These are phyloP conservation scores for Helicorthomorpha holstii DNA, from an alignment of 1,140 invertebrate genomes.

Conservation along the genomic window DNA sequence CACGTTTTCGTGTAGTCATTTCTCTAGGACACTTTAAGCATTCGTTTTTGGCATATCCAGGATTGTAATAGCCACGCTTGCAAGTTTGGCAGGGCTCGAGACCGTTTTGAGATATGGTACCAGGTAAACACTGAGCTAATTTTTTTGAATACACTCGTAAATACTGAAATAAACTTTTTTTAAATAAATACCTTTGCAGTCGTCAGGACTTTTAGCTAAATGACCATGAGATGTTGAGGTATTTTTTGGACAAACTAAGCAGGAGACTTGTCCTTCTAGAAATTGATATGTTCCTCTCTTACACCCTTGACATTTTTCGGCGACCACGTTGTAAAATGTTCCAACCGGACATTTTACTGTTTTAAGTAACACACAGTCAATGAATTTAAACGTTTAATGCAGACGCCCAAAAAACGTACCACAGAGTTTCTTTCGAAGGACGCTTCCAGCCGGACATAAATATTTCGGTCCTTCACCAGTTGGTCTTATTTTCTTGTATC, in stretches of 20 bases:
- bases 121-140: slow-evolving; percentile 33
- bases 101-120: slow-evolving; percentile 29
- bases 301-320: slow-evolving; percentile 36
- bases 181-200: slow-evolving; percentile 40
- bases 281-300: slow-evolving; percentile 41
- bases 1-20: slow-evolving; percentile 34
- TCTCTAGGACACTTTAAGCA: slow-evolving; percentile 37
- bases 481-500: slow-evolving; percentile 19
- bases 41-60: slow-evolving; percentile 32
- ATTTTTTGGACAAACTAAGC: slow-evolving; percentile 38
- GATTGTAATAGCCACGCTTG: slow-evolving; percentile 39
- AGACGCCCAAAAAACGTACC: slow-evolving; percentile 21
- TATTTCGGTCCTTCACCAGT: slow-evolving; percentile 18
- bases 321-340: slow-evolving; percentile 40
- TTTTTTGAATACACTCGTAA: not conserved
- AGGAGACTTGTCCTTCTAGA: slow-evolving; percentile 32
- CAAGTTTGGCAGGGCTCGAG: slow-evolving; percentile 42
- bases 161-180: not conserved
- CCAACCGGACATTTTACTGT: slow-evolving; percentile 38
- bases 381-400: not conserved
- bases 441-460: slow-evolving; percentile 25
- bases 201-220: slow-evolving; percentile 31
- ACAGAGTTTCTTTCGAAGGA: slow-evolving; percentile 23
- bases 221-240: slow-evolving; percentile 37
- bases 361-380: not conserved